Evolutionary conservation across 1,140 invertebrate genomes (phyloP), one percentile per base, ranked within the genome.

Genomic region (Whitmania pigra): DNA sequence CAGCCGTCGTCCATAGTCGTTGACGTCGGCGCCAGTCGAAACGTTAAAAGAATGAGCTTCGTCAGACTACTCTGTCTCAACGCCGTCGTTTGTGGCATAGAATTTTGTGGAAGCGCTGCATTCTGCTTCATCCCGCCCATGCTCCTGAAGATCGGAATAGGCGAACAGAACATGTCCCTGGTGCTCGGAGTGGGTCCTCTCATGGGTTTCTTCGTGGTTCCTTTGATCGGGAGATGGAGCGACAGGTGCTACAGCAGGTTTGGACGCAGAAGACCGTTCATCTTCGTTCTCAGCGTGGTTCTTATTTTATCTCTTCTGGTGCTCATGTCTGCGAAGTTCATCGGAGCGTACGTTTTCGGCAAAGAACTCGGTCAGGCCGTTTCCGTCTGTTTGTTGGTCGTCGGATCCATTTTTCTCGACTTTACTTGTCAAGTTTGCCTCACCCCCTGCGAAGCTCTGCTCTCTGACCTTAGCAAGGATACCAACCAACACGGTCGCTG

Each of bases 51-150:
- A 6, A 55, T 71, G 18, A 70, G 67, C 31, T 18, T 53, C 22
- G 70, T 49, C 20, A 27, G 63, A 17, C 40, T 53, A 15, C 49
- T 74, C 40, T 31, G 72, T 3, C 72, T 84, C 9, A 85, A 85
- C 75, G 75, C 80, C n/a, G 75, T 85, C 22, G 82, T 83, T 0
- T 84, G 81, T 76, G 84, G 84, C 40, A 76, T 85, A 25, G 84
- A 85, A 77, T 79, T 85, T 43, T 80, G 80, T 73, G 80, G 81
- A 29, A 83, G 81, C 74, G 82, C 83, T 54, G 84, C 83, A 22
- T 85, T 85, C 76, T 82, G 81, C 3, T 85, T 83, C 76, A 82
- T 85, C 71, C 84, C 84, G 22, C 84, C 84, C 27, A 78, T 85
- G 76, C 73, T 85, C 36, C 78, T 85, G 11, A 85, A 85, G 74